Evolutionary conservation across 1,140 invertebrate species (phyloP).

Genomic region (Bombus difficillimus): DNA sequence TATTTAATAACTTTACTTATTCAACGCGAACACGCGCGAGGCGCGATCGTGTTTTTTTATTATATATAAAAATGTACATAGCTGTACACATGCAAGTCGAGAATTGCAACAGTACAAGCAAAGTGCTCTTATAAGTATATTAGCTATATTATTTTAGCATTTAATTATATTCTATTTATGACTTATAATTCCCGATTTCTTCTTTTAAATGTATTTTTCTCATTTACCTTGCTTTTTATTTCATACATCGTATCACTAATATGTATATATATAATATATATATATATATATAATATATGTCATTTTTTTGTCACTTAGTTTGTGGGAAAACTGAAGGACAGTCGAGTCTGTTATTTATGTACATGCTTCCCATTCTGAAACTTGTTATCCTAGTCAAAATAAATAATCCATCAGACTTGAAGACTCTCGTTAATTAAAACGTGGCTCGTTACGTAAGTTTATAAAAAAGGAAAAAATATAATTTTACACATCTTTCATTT

Average conservation of each 20-base stretch:
- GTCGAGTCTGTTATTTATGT: conserved; percentile 55
- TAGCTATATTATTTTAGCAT: conserved; percentile 71
- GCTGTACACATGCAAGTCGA: conserved; percentile 77
- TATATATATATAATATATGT: conserved; percentile 55
- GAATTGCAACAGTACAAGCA: conserved; percentile 78
- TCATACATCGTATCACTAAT: conserved; percentile 65
- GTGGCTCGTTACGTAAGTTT: conserved; percentile 45
- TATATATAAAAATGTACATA: conserved; percentile 80
- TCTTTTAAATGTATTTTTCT: conserved; percentile 68
- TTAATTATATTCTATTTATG: conserved; percentile 74
- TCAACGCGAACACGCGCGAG: conserved; percentile 48
- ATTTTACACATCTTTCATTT: conserved; percentile 59
- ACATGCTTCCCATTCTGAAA: conserved; percentile 55
- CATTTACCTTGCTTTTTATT: conserved; percentile 65
- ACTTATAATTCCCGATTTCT: conserved; percentile 65
- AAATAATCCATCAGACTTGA: conserved; percentile 61
- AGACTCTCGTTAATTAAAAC: conserved; percentile 47
- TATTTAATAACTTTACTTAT: conserved; percentile 71
- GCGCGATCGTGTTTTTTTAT: conserved; percentile 64
- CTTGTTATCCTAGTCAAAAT: conserved; percentile 61
- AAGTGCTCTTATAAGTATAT: conserved; percentile 76
- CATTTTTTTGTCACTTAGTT: conserved; percentile 56
- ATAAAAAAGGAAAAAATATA: conserved; percentile 31
- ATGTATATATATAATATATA: conserved; percentile 66
- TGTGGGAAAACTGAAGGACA: conserved; percentile 65